Evolutionary conservation across 2,113 vertebrate genomes (phyloP).

Genomic region (Acanthisitta chloris): DNA sequence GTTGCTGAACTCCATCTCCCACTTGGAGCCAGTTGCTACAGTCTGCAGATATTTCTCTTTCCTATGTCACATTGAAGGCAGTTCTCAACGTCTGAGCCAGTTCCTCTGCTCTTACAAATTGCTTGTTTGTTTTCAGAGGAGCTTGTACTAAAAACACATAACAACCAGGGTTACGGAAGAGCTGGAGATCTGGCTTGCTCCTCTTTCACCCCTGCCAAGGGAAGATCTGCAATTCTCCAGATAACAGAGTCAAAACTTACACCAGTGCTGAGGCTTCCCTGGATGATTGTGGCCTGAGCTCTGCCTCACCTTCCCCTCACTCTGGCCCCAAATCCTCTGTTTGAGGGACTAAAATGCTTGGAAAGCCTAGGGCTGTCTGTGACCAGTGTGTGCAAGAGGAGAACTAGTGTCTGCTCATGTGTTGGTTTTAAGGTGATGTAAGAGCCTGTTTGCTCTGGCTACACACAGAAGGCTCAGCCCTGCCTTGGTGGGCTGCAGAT

Average conservation of each 20-base stretch:
- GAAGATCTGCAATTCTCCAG: background rate
- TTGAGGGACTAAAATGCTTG: background rate
- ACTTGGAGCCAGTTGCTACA: background rate
- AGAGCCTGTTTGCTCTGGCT: background rate
- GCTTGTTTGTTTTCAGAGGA: background rate
- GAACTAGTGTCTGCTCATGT: background rate
- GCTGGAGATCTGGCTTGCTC: background rate
- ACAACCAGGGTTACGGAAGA: background rate
- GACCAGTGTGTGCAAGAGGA: fast-evolving
- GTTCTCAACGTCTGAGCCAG: background rate
- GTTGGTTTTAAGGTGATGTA: background rate
- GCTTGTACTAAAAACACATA: background rate
- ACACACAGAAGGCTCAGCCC: background rate
- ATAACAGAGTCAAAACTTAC: background rate
- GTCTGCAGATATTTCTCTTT: background rate
- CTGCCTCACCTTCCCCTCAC: background rate
- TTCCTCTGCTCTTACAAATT: background rate
- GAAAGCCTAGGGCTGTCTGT: background rate
- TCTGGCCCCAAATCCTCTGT: fast-evolving
- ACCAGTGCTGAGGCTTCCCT: background rate
- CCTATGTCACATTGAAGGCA: fast-evolving
- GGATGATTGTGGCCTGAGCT: background rate
- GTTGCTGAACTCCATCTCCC: background rate
- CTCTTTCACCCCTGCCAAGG: background rate
- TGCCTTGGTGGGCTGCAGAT: background rate